Evolutionary conservation across 2,797 vertebrate genomes (phyloP).

Genomic region (Cercopithecus diana): DNA sequence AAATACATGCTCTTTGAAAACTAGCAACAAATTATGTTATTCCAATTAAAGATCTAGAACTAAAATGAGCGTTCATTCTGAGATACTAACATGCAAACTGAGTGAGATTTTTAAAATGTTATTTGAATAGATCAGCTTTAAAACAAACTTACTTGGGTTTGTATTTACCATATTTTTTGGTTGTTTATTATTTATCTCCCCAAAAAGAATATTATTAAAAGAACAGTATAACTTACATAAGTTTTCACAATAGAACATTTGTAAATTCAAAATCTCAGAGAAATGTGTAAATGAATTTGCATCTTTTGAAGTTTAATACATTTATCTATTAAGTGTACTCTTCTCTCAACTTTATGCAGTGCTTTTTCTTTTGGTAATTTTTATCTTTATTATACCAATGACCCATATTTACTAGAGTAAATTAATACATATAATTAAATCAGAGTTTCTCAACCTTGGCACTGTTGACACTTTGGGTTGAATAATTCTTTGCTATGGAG

Average conservation of each 20-base stretch:
- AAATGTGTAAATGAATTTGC: neutral
- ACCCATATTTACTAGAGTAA: neutral
- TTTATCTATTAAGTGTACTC: neutral
- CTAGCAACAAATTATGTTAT: neutral
- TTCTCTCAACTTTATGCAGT: neutral
- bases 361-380: neutral
- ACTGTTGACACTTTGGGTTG: neutral
- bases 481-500: neutral
- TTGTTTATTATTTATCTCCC: neutral
- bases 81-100: neutral
- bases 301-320: conserved; percentile 9
- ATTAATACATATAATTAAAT: neutral
- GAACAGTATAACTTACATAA: neutral
- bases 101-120: conserved; percentile 3
- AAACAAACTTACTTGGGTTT: neutral
- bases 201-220: conserved; percentile 11
- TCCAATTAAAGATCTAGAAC: neutral
- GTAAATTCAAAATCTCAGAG: neutral
- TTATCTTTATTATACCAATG: neutral
- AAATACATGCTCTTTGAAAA: neutral
- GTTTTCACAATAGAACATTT: neutral
- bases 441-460: neutral
- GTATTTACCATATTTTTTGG: neutral
- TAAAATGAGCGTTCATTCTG: neutral
- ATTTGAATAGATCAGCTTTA: neutral